phyloP scores from a whole-genome alignment of 2,888 invertebrate genomes.

The Andrena dorsata region DNA sequence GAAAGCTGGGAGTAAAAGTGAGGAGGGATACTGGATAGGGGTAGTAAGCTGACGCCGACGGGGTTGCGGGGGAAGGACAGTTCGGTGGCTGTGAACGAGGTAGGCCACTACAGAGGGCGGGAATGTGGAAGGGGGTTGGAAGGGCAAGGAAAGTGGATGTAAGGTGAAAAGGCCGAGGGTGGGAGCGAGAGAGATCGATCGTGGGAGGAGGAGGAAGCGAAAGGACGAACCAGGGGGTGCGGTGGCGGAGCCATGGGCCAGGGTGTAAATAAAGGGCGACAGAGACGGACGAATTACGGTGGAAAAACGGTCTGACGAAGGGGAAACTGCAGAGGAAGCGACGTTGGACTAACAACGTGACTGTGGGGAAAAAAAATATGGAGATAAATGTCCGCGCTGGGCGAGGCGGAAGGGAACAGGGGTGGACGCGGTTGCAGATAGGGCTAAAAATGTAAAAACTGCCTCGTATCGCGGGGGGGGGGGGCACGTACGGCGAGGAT shows the following conservation, averaged over 20 bases:
- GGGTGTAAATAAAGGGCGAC: conserved; percentile 13
- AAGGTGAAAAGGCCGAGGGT: conserved; percentile 3
- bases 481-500: neutral
- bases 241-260: neutral
- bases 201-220: neutral
- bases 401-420: no score
- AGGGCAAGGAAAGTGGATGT: neutral
- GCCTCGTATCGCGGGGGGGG: no score
- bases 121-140: neutral
- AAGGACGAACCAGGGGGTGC: neutral
- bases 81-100: neutral
- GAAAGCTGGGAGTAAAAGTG: conserved; percentile 46
- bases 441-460: neutral
- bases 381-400: conserved; percentile 4
- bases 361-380: neutral
- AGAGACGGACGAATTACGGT: conserved; percentile 8
- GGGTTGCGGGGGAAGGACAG: neutral
- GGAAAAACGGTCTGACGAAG: neutral
- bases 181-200: conserved; percentile 39
- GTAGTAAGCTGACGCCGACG: neutral
- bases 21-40: conserved; percentile 11
- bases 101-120: neutral
- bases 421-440: neutral
- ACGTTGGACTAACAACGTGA: neutral
- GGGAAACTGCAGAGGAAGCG: conserved; percentile 3